These are phyloP conservation scores for Chymomyza amoena DNA, from an alignment of 2,888 invertebrate genomes.

Conservation along the genomic window DNA sequence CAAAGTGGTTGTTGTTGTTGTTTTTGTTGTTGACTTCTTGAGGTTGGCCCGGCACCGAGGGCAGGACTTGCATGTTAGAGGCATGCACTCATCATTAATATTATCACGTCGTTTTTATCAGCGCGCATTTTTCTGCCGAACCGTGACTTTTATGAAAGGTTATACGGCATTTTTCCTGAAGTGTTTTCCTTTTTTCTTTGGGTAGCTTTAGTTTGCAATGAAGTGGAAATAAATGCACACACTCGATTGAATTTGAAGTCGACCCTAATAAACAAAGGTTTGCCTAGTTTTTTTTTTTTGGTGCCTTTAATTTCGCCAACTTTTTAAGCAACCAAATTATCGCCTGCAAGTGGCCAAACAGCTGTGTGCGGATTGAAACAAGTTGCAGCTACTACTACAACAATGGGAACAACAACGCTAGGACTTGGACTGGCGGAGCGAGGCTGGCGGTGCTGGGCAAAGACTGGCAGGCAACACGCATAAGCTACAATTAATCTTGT, in stretches of 20 bases:
- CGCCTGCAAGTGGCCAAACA: constrained; percentile 30
- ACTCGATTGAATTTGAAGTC: not conserved
- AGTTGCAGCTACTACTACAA: constrained; percentile 53
- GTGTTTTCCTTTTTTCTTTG: not conserved
- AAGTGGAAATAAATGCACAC: constrained; percentile 17
- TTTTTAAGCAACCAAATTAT: constrained; percentile 4
- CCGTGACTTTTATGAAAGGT: constrained; percentile 59
- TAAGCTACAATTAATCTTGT: constrained; percentile 74
- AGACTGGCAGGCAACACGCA: constrained; percentile 49
- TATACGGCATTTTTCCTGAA: constrained; percentile 28
- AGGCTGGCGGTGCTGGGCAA: not conserved
- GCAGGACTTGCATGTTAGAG: constrained; percentile 33
- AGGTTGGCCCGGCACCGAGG: not conserved
- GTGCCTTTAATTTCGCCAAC: constrained; percentile 43
- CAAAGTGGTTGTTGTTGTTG: not conserved
- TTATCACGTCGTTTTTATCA: constrained; percentile 63
- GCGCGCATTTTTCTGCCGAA: constrained; percentile 50
- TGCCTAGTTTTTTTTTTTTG: not conserved
- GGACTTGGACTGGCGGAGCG: not conserved
- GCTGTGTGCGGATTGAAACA: constrained; percentile 49
- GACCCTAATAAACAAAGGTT: not conserved
- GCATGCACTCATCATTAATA: constrained; percentile 66
- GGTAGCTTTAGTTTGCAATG: constrained; percentile 10
- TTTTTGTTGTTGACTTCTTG: not conserved
- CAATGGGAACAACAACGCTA: constrained; percentile 22